These are phyloP conservation scores for Drosophila truncata DNA, from an alignment of 1,140 invertebrate species.

Conservation along the genomic window DNA sequence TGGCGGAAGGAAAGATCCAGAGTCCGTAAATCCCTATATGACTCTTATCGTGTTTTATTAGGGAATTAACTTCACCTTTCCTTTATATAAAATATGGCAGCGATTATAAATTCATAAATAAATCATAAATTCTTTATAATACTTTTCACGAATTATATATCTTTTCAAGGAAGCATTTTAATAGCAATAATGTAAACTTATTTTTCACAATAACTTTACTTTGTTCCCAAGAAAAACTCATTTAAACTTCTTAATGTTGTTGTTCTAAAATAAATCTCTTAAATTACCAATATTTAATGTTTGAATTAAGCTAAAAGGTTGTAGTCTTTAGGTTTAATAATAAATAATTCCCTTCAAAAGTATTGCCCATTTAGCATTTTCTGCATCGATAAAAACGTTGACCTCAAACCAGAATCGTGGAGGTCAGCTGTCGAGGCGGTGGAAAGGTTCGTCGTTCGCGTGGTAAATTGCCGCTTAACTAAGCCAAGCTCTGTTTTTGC, in stretches of 20 bases:
- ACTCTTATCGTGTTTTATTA: too few relatives aligned
- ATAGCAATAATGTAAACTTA: background rate
- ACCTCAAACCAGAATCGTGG: slow-evolving; percentile 68
- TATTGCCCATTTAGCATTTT: slow-evolving; percentile 42
- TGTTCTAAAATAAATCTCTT: background rate
- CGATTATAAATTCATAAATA: background rate
- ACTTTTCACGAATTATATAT: background rate
- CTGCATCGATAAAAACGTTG: slow-evolving; percentile 74
- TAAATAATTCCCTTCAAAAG: background rate
- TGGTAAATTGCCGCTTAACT: slow-evolving; percentile 32
- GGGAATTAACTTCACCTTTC: background rate
- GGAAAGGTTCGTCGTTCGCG: slow-evolving; percentile 45
- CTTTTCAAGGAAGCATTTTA: background rate
- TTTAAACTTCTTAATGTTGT: too few relatives aligned
- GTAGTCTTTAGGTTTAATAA: background rate
- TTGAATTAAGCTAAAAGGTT: background rate
- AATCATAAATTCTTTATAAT: background rate
- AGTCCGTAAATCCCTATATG: background rate
- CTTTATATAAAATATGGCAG: background rate
- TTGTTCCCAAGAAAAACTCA: background rate
- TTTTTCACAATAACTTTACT: background rate
- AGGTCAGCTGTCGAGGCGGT: slow-evolving; percentile 52
- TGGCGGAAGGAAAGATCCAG: background rate
- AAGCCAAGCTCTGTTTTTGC: slow-evolving; percentile 10
- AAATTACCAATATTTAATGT: background rate